Evolutionary conservation across 2,888 invertebrate genomes (phyloP), one percentile per base, ranked within the genome.

Genomic region (Nycteola revayana): DNA sequence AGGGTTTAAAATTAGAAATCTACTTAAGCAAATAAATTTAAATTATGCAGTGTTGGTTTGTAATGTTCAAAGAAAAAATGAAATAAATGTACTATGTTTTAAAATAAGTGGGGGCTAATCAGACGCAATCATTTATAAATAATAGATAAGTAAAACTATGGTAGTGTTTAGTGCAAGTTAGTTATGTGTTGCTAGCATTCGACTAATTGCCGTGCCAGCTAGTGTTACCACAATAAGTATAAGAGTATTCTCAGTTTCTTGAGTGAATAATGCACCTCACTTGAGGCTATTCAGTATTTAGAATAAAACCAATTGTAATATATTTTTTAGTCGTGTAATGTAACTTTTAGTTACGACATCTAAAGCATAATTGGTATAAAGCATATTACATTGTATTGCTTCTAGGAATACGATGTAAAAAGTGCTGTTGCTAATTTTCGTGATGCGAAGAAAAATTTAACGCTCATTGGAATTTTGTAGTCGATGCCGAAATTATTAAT

Each of bases 311-410:
- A 7, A 21, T 21, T 21, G 3, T 21, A 21, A 21, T 8, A 28
- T 9, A 27, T 17, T 18, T 20, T n/a, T 28, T 10, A 9, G 10
- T 21, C 7, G 21, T n/a, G 3, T 21, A 21, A 2, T 32, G 26
- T 54, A 37, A 39, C 34, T 9, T 53, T 43, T 57, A 52, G 60
- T 65, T 65, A 76, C 45, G 56, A 78, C 75, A 76, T 74, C 37
- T 32, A 75, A 75, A 75, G 75, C 74, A 50, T 41, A 49, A 9
- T 23, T 37, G 49, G 49, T 52, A 42, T 51, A 59, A 64, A 58
- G 60, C 55, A 33, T 48, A 42, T 55, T 51, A 49, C 40, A 55
- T 51, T 43, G 49, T 41, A 42, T 36, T 39, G 36, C 51, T 27
- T 27, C 35, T 30, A 32, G 22, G 9, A 9, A 26, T 26, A 37